phyloP scores from a whole-genome alignment of 1,140 invertebrate genomes.

The Drosophila bocki region DNA sequence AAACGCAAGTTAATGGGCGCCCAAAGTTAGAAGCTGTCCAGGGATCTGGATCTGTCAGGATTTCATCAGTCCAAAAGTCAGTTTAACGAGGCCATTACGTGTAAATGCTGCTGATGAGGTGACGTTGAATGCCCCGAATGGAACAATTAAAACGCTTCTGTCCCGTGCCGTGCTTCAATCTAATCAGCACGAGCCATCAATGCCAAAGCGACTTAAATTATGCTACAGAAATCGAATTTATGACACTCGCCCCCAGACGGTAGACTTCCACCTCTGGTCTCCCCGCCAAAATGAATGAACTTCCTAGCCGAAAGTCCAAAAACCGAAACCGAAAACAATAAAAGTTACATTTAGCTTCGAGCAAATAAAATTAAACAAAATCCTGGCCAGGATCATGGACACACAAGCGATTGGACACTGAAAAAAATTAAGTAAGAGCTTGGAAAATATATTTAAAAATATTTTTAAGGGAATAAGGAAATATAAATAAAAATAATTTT shows the following conservation, averaged over 20 bases:
- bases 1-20: slow-evolving; percentile 82
- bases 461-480: neutral
- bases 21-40: slow-evolving; percentile 49
- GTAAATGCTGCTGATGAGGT: slow-evolving; percentile 85
- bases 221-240: slow-evolving; percentile 84
- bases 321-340: slow-evolving; percentile 81
- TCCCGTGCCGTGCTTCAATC: slow-evolving; percentile 62
- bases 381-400: slow-evolving; percentile 33
- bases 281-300: slow-evolving; percentile 45
- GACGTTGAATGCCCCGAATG: slow-evolving; percentile 65
- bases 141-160: slow-evolving; percentile 66
- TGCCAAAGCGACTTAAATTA: slow-evolving; percentile 76
- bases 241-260: slow-evolving; percentile 58
- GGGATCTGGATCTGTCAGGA: slow-evolving; percentile 31
- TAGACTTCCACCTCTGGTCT: slow-evolving; percentile 3
- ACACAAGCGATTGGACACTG: slow-evolving; percentile 2
- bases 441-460: neutral
- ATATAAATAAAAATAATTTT: neutral
- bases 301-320: slow-evolving; percentile 66
- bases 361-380: slow-evolving; percentile 77
- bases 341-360: slow-evolving; percentile 72
- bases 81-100: slow-evolving; percentile 83
- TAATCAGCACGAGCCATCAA: slow-evolving; percentile 75
- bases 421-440: neutral
- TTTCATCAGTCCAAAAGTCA: slow-evolving; percentile 67